Conservation (phyloP, 2,113 vertebrate genomes). For the Hippocampus zosterae region DNA sequence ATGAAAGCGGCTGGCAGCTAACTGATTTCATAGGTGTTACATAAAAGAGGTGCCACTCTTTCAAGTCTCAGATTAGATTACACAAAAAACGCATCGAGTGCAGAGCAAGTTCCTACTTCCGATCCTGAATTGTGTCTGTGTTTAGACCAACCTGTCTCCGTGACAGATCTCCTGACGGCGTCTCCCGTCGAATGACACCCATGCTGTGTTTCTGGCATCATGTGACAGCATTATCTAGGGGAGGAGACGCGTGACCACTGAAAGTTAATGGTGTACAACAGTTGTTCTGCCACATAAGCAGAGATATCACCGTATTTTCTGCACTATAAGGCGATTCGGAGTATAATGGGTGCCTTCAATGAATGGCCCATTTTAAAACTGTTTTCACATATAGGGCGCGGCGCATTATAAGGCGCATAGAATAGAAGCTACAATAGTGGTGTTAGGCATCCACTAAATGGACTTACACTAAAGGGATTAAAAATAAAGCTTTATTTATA, state of each 20-base stretch:
- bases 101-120: conserved; percentile 11
- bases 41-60: conserved; percentile 10
- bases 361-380: too few relatives aligned
- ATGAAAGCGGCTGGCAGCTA: not conserved
- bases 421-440: too few relatives aligned
- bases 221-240: conserved; percentile 73
- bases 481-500: too few relatives aligned
- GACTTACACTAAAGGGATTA: too few relatives aligned
- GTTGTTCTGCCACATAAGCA: too few relatives aligned
- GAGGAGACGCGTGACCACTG: rapidly evolving
- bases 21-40: conserved; percentile 9
- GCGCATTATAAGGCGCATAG: too few relatives aligned
- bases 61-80: not conserved
- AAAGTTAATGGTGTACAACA: not conserved
- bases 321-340: too few relatives aligned
- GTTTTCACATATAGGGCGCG: too few relatives aligned
- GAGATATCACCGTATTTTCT: too few relatives aligned
- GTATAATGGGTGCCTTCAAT: too few relatives aligned
- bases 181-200: conserved; percentile 79
- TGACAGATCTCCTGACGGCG: conserved; percentile 79
- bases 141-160: conserved; percentile 71
- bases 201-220: conserved; percentile 77
- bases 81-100: conserved; percentile 3
- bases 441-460: too few relatives aligned
- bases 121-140: not conserved